Percentiles rank a stretch among this genome's conserved stretches.
Conservation (phyloP, 2,113 vertebrate species). For the Ochotona princeps region DNA sequence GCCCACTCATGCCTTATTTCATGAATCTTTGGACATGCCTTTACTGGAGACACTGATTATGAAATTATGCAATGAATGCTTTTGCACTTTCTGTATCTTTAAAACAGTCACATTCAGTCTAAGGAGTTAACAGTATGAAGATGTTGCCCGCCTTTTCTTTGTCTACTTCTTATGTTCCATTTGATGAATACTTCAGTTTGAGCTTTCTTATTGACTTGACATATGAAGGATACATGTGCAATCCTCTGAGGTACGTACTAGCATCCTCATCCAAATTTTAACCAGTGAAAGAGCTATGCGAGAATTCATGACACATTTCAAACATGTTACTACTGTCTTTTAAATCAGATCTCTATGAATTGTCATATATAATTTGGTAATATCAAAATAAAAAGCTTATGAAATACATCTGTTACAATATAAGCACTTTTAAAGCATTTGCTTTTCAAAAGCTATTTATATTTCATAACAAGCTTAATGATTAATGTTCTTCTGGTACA, state of each 20-base stretch:
- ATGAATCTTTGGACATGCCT: not conserved
- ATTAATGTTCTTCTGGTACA: not conserved
- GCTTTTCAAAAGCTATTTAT: not conserved
- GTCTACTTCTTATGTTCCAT: too few relatives aligned
- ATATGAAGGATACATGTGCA: not conserved
- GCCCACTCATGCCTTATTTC: not conserved
- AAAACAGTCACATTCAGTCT: not conserved
- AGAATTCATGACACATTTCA: not conserved
- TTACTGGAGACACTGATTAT: not conserved
- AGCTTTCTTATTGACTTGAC: not conserved
- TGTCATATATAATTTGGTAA: not conserved
- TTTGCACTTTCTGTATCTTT: not conserved
- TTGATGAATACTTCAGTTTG: not conserved
- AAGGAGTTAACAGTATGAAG: not conserved
- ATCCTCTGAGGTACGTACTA: not conserved
- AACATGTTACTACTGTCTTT: not conserved
- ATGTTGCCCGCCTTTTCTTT: not conserved
- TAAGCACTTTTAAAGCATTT: not conserved
- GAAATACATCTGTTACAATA: not conserved
- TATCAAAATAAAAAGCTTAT: not conserved
- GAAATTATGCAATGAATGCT: not conserved
- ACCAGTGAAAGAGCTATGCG: not conserved
- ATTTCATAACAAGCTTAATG: not conserved
- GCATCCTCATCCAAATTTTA: not conserved
- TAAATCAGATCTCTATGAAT: not conserved